Conservation (phyloP, 1,140 invertebrate species). For the Bombus waltoni region DNA sequence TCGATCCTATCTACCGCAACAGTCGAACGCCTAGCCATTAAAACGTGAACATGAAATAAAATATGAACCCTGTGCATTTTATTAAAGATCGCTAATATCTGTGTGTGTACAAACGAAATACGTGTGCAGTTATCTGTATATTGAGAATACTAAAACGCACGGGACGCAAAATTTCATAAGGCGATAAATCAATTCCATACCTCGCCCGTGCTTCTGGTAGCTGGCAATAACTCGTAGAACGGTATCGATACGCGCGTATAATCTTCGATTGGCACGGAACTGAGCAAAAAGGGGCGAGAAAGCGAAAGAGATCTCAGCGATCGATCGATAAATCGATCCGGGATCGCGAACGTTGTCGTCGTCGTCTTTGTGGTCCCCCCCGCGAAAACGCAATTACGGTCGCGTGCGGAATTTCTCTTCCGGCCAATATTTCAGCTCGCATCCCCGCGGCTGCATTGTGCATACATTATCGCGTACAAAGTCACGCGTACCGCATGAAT, state of each 20-base stretch:
- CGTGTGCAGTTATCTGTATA: neutral
- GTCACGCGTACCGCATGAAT: conserved; percentile 55
- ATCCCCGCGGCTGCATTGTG: conserved; percentile 43
- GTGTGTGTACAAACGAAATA: neutral
- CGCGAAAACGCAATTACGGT: conserved; percentile 75
- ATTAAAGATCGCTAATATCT: neutral
- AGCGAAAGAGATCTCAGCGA: conserved; percentile 71
- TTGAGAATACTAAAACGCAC: too few relatives aligned
- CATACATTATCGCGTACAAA: conserved; percentile 50
- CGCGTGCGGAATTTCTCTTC: conserved; percentile 75
- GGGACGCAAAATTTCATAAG: neutral
- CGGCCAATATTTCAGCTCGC: conserved; percentile 60
- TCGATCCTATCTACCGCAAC: too few relatives aligned
- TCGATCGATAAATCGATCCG: conserved; percentile 62
- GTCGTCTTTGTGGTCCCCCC: conserved; percentile 55
- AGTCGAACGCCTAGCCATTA: too few relatives aligned
- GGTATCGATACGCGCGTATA: conserved; percentile 24
- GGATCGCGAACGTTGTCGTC: conserved; percentile 7
- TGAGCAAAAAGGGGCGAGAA: conserved; percentile 62
- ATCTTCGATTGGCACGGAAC: conserved; percentile 47
- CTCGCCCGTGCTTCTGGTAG: neutral
- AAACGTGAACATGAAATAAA: neutral
- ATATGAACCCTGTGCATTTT: neutral
- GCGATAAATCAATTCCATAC: neutral
- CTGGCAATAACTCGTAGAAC: neutral